Evolutionary conservation across 35 echinoderm and acorn worm genomes (phyloP), one percentile per base, ranked within the genome.

Genomic region (Stichopus chloronotus): DNA sequence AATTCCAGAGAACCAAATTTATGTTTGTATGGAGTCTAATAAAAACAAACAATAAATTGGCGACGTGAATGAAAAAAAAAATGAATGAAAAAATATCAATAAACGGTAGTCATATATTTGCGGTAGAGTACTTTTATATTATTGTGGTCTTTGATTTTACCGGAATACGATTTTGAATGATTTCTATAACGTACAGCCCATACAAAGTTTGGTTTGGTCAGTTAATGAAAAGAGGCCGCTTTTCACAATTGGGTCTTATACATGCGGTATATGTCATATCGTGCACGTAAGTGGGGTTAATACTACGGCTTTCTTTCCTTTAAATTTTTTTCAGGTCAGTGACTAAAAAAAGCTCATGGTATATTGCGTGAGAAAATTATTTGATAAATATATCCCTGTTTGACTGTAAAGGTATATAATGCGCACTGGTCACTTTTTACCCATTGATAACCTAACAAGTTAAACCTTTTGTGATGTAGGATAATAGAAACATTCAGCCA

Each of bases 311-410:
- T 43, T 43, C 30, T 43, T 43, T 43, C 30, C 30, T 43, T 43
- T 43, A 43, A 43, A 1, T 43, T 43, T 43, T 43, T 43, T 43
- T 43, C 69, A 74, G 69, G 69, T 74, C 69, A 74, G 19, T 74
- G 69, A 74, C 13, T 74, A 74, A 74, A 74, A 43, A 43, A 43
- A 43, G 30, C 19, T 74, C 69, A 74, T 20, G 69, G 11, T 74
- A n/a, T 74, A 74, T 74, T 74, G 69, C 69, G 69, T 74, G 69
- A 74, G 69, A 74, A 74, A 74, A 43, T n/a, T 74, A 20, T 74
- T 4, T 65, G 19, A 65, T 74, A 74, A 74, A 74, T 19, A 24
- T 74, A 74, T 14, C 17, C 19, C 19, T 43, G 30, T 43, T 43
- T 43, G 30, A 43, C 30, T 65, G 19, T 65, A 65, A 14, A 14